Percentiles rank a stretch among this genome's conserved stretches.
phyloP scores from a whole-genome alignment of 1,140 invertebrate species.

The Drosophila novamexicana region DNA sequence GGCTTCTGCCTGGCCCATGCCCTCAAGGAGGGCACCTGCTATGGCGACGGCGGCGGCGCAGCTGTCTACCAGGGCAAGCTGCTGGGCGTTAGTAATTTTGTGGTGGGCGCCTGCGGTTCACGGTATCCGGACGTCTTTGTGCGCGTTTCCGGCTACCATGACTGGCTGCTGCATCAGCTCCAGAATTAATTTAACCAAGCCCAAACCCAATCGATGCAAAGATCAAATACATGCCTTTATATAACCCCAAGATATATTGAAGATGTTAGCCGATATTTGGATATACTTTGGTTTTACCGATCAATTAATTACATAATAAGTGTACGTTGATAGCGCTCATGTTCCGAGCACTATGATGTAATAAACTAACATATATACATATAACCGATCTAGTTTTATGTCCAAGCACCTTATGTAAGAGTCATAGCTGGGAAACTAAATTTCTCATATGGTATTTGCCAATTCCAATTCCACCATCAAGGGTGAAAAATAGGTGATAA shows the following conservation, averaged over 20 bases:
- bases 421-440: no score
- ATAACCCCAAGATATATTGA: background rate
- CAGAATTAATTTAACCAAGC: background rate
- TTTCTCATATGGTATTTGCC: no score
- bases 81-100: conserved; percentile 66
- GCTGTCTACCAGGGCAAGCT: conserved; percentile 60
- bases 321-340: background rate
- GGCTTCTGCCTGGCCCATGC: conserved; percentile 66
- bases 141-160: conserved; percentile 42
- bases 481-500: no score
- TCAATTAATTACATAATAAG: background rate
- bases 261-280: background rate
- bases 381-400: background rate
- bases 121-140: conserved; percentile 77
- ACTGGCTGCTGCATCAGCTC: conserved; percentile 65
- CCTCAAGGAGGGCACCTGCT: conserved; percentile 71
- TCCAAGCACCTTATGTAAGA: background rate
- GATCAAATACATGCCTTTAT: conserved; percentile 6
- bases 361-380: background rate
- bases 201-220: background rate
- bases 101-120: conserved; percentile 76
- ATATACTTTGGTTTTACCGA: background rate
- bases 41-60: conserved; percentile 72
- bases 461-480: no score
- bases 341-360: background rate